Evolutionary conservation across 2,888 invertebrate genomes (phyloP).

Genomic region (Physocephala rufipes): DNA sequence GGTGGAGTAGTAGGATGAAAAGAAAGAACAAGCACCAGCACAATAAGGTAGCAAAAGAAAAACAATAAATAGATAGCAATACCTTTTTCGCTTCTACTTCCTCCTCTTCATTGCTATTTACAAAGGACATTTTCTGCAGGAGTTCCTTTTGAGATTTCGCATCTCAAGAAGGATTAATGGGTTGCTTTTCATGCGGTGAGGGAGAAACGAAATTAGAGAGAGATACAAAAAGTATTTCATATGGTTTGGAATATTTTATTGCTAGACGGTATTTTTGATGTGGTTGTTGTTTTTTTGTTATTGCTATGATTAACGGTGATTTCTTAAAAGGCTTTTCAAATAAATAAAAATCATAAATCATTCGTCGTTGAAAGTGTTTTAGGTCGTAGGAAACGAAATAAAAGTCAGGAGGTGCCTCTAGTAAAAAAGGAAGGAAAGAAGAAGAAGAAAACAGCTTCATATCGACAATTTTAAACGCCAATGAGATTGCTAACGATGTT

Average conservation of each 20-base stretch:
- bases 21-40: background rate
- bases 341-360: slow-evolving; percentile 59
- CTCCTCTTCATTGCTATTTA: background rate
- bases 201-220: slow-evolving; percentile 10
- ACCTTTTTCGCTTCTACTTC: background rate
- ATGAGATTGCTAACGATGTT: no score
- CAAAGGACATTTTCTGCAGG: slow-evolving; percentile 19
- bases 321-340: slow-evolving; percentile 39
- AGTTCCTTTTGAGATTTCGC: background rate
- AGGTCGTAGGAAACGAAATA: no score
- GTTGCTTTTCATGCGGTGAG: slow-evolving; percentile 24
- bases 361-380: slow-evolving; percentile 39
- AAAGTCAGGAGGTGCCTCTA: slow-evolving; percentile 16
- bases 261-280: background rate
- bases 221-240: slow-evolving; percentile 16
- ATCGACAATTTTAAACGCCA: slow-evolving; percentile 14
- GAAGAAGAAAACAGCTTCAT: slow-evolving; percentile 13
- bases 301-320: background rate
- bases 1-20: background rate
- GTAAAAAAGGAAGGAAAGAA: background rate
- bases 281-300: slow-evolving; percentile 23
- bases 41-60: background rate
- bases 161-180: slow-evolving; percentile 33
- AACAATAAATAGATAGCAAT: slow-evolving; percentile 12
- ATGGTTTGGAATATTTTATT: slow-evolving; percentile 8